Evolutionary conservation across 2,113 vertebrate species (phyloP).

Genomic region (Tetraodon nigroviridis): DNA sequence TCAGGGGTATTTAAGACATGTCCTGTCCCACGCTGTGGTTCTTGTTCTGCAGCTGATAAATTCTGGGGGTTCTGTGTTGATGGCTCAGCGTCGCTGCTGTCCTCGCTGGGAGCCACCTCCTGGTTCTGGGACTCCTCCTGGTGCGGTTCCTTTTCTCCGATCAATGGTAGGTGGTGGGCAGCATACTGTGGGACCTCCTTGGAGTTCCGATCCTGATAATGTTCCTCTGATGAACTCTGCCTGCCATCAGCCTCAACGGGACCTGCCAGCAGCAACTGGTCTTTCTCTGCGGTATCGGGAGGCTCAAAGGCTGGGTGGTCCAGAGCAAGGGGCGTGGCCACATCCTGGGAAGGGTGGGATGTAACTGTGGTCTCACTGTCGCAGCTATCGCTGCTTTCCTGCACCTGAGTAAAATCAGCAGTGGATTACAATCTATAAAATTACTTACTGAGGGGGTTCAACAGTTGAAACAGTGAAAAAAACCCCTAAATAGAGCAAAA

Average conservation of each 20-base stretch:
- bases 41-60: slow-evolving; percentile 7
- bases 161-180: slow-evolving; percentile 77
- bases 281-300: slow-evolving; percentile 60
- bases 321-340: slow-evolving; percentile 67
- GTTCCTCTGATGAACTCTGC: slow-evolving; percentile 47
- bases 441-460: neutral
- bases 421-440: neutral
- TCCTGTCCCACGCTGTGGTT: slow-evolving; percentile 13
- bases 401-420: slow-evolving; percentile 71
- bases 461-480: neutral
- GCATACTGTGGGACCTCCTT: slow-evolving; percentile 72
- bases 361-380: slow-evolving; percentile 95
- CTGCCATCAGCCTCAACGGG: slow-evolving; percentile 1
- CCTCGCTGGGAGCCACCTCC: neutral
- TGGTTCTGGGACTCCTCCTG: neutral
- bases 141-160: neutral
- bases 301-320: slow-evolving; percentile 76
- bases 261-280: slow-evolving; percentile 10
- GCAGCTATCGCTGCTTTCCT: slow-evolving; percentile 93
- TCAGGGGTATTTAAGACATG: neutral
- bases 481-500: neutral
- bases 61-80: neutral
- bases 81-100: slow-evolving; percentile 3
- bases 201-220: slow-evolving; percentile 29
- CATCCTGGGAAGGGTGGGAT: slow-evolving; percentile 77